These are phyloP conservation scores for Sebastes nivosus DNA, from an alignment of 2,797 vertebrate genomes.

Conservation along the genomic window DNA sequence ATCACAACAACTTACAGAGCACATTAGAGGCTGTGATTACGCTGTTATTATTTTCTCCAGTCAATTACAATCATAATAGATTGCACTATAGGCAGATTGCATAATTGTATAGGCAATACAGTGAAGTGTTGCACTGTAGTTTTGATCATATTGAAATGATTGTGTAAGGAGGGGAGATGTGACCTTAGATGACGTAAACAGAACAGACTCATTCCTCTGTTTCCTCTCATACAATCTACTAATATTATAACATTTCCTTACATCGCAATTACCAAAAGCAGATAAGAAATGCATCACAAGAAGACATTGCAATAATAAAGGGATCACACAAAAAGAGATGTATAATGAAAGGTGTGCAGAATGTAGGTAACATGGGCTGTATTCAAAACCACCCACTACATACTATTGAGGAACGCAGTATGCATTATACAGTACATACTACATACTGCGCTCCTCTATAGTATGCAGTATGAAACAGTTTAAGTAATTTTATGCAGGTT, in stretches of 20 bases:
- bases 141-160: slow-evolving; percentile 18
- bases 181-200: neutral
- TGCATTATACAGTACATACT: too few relatives aligned
- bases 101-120: slow-evolving; percentile 25
- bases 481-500: accelerated
- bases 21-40: slow-evolving; percentile 56
- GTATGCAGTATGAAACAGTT: too few relatives aligned
- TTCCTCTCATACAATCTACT: neutral
- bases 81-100: slow-evolving; percentile 32
- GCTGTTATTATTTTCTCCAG: slow-evolving; percentile 47
- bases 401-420: too few relatives aligned
- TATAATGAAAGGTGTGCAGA: neutral
- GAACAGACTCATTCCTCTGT: neutral
- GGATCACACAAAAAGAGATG: neutral
- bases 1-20: slow-evolving; percentile 58
- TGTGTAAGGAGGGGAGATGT: neutral
- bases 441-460: too few relatives aligned
- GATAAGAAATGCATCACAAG: neutral
- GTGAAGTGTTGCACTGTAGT: neutral
- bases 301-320: neutral
- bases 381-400: too few relatives aligned
- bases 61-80: slow-evolving; percentile 54
- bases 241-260: neutral
- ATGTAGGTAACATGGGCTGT: too few relatives aligned
- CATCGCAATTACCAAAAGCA: neutral